These are phyloP conservation scores for Meriones unguiculatus DNA, from an alignment of 2,113 vertebrate species.

Conservation along the genomic window DNA sequence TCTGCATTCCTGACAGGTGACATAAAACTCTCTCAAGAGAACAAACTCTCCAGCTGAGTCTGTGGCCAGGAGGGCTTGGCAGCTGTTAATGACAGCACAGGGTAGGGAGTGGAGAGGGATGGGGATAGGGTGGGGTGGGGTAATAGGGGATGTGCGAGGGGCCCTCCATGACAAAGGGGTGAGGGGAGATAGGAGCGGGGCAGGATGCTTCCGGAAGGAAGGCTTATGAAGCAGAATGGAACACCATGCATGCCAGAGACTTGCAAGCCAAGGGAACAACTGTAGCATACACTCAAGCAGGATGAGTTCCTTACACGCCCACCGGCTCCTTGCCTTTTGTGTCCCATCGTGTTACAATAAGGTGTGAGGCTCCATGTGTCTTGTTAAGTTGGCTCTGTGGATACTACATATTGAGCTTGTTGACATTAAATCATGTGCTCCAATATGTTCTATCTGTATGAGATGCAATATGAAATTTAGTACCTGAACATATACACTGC, in stretches of 20 bases:
- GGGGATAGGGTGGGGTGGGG: background rate
- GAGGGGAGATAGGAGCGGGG: fast-evolving
- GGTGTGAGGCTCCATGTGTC: fast-evolving
- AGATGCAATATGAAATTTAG: background rate
- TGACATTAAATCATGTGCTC: background rate
- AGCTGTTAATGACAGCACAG: fast-evolving
- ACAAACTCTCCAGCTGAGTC: background rate
- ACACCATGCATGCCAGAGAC: fast-evolving
- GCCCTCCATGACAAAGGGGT: background rate
- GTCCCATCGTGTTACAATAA: fast-evolving
- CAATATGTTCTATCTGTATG: background rate
- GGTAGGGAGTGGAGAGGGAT: no score
- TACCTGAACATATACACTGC: background rate
- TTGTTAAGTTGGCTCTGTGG: background rate
- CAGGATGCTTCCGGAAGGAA: fast-evolving
- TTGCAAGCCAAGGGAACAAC: fast-evolving
- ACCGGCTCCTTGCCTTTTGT: fast-evolving
- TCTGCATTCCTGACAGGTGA: background rate
- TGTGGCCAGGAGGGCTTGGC: background rate
- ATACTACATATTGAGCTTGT: background rate
- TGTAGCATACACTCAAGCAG: fast-evolving
- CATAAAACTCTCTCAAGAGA: background rate
- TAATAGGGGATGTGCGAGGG: background rate
- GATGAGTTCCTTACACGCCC: fast-evolving
- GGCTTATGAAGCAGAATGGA: no score